A percentile compares a stretch with the other conserved stretches of the same genome.
Evolutionary conservation across 1,140 invertebrate genomes (phyloP).

Genomic region (Propsilocerus akamusi): DNA sequence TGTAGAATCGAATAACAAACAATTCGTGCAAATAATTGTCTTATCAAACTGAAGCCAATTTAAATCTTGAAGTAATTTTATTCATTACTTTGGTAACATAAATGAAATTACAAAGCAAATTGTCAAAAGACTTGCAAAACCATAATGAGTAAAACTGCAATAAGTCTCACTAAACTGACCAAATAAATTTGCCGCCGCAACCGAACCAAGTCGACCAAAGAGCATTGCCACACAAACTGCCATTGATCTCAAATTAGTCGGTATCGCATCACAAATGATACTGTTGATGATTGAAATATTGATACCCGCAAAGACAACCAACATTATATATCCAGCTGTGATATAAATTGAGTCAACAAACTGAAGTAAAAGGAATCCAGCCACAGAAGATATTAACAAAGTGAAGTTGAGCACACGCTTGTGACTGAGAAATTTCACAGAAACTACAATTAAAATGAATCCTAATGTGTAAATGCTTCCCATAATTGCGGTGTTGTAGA

Average conservation of each 20-base stretch:
- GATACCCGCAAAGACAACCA: constrained; percentile 21
- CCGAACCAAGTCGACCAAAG: constrained; percentile 33
- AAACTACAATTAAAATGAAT: neutral
- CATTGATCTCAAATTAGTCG: constrained; percentile 31
- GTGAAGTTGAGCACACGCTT: neutral
- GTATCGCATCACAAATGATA: constrained; percentile 25
- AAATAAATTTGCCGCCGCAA: constrained; percentile 33
- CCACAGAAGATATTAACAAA: neutral
- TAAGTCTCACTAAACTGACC: constrained; percentile 30
- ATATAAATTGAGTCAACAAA: too few relatives aligned
- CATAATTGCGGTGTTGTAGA: neutral
- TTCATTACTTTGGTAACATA: neutral
- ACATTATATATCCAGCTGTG: too few relatives aligned
- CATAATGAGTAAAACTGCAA: constrained; percentile 31
- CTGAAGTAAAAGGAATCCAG: neutral
- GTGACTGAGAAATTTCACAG: too few relatives aligned
- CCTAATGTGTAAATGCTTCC: neutral
- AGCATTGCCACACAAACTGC: constrained; percentile 35
- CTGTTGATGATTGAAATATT: constrained; percentile 25
- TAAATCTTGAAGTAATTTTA: too few relatives aligned
- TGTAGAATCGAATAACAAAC: too few relatives aligned
- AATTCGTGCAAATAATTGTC: too few relatives aligned
- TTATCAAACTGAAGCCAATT: too few relatives aligned
- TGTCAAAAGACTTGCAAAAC: constrained; percentile 22
- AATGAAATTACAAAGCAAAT: neutral